These are phyloP conservation scores for Seriola dumerili DNA, from an alignment of 2,113 vertebrate genomes.

Conservation along the genomic window DNA sequence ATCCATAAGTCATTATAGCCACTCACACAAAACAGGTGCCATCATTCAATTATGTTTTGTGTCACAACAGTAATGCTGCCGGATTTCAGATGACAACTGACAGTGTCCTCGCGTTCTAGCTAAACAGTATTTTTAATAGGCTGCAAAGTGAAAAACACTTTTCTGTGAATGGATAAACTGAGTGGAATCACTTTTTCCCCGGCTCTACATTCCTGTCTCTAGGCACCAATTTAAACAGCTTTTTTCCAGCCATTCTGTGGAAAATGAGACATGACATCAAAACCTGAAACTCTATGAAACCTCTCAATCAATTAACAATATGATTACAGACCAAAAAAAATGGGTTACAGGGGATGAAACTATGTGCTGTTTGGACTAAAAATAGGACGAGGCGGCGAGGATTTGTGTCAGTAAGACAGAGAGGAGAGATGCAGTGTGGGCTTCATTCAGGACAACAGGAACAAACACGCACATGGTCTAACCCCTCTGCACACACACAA, in stretches of 20 bases:
- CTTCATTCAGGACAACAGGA: constrained; percentile 29
- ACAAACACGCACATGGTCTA: not conserved
- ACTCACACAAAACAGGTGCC: constrained; percentile 3
- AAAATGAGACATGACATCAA: constrained; percentile 41
- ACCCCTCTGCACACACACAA: not conserved
- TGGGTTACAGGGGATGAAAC: constrained; percentile 31
- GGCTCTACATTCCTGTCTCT: constrained; percentile 28
- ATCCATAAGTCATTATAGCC: not conserved
- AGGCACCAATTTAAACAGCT: constrained; percentile 12
- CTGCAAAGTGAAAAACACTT: not conserved
- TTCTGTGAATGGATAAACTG: constrained; percentile 1
- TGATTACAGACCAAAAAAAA: constrained; percentile 45
- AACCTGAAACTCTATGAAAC: constrained; percentile 20
- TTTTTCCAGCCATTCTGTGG: constrained; percentile 33
- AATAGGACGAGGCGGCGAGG: constrained; percentile 52
- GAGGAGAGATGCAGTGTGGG: constrained; percentile 20
- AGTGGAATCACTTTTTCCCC: constrained; percentile 18
- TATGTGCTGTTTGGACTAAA: constrained; percentile 52
- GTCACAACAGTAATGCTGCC: not conserved
- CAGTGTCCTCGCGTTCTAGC: not conserved
- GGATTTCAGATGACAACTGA: not conserved
- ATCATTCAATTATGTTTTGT: not conserved
- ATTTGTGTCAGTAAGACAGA: constrained; percentile 70
- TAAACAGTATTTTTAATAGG: not conserved
- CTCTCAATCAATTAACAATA: constrained; percentile 57